Evolutionary conservation across 2,113 vertebrate genomes (phyloP).

Genomic region (Muscicapa adusta): DNA sequence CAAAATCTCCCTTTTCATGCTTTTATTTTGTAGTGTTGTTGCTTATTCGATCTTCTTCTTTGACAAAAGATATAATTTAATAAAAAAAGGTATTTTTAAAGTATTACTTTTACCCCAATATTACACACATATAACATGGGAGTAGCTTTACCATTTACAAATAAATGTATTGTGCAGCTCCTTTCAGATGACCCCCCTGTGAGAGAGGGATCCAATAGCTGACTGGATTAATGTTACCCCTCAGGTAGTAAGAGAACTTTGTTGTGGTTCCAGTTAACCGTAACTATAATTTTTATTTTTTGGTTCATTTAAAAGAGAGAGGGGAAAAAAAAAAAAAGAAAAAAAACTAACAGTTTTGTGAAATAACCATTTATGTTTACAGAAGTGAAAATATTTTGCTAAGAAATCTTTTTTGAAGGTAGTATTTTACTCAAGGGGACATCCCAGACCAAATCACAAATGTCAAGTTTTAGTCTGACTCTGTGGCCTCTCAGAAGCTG

Average conservation of each 20-base stretch:
- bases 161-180: neutral
- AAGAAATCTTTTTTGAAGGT: neutral
- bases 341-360: neutral
- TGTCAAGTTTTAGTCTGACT: neutral
- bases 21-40: neutral
- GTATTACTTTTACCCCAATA: neutral
- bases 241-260: neutral
- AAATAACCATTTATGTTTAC: neutral
- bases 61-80: neutral
- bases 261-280: neutral
- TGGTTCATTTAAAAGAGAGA: neutral
- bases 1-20: neutral
- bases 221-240: neutral
- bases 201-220: neutral
- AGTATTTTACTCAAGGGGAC: neutral
- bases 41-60: neutral
- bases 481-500: neutral
- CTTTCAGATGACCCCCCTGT: neutral
- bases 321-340: neutral
- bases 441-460: neutral
- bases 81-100: neutral
- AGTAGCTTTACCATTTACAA: neutral
- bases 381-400: neutral
- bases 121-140: neutral
- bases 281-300: neutral